These are phyloP conservation scores for Anser brachyrhynchus DNA, from an alignment of 2,113 vertebrate species.

Conservation along the genomic window DNA sequence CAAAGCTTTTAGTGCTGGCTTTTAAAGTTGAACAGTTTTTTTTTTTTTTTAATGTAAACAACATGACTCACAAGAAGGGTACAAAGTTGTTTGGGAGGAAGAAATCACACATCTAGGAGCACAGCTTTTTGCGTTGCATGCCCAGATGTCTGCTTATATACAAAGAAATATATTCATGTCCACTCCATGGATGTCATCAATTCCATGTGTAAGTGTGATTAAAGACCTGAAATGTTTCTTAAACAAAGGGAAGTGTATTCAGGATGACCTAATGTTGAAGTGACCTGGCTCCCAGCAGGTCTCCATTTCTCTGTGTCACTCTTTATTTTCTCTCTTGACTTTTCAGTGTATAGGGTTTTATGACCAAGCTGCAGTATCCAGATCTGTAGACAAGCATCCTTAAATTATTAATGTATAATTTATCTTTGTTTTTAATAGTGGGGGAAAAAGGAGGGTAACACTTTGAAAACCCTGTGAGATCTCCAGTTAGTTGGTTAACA, in stretches of 20 bases:
- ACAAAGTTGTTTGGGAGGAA: not conserved
- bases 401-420: not conserved
- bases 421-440: not conserved
- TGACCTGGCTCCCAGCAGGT: not conserved
- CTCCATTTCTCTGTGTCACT: not conserved
- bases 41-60: not conserved
- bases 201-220: not conserved
- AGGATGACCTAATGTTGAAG: conserved; percentile 5
- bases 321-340: not conserved
- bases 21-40: not conserved
- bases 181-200: not conserved
- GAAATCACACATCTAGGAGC: not conserved
- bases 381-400: not conserved
- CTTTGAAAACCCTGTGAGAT: not conserved
- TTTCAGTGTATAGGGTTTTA: not conserved
- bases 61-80: not conserved
- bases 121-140: not conserved
- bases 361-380: not conserved
- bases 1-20: conserved; percentile 59
- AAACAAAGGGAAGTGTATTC: not conserved
- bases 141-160: not conserved
- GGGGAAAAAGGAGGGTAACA: not conserved
- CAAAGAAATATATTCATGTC: not conserved
- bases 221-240: not conserved
- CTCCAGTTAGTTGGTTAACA: not conserved